These are phyloP conservation scores for Talpa occidentalis DNA, from an alignment of 2,113 vertebrate species.

Conservation along the genomic window DNA sequence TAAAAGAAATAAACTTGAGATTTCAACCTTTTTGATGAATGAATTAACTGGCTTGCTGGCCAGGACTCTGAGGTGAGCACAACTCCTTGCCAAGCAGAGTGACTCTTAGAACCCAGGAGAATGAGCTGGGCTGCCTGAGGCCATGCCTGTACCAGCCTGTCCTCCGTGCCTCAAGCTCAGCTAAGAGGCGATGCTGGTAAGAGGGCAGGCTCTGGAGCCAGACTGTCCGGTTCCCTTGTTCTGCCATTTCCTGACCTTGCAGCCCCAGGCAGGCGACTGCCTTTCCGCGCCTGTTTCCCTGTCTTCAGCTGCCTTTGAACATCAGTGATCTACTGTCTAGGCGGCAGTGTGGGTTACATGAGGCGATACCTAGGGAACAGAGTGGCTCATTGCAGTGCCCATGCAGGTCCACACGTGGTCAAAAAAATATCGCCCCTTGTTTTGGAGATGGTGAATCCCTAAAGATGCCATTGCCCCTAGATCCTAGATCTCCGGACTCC, in stretches of 20 bases:
- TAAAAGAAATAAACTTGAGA: background rate
- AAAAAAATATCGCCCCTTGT: background rate
- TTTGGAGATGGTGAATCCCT: background rate
- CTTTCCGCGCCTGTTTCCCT: background rate
- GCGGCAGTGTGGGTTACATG: too few species aligned
- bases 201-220: background rate
- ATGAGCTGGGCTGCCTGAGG: too few species aligned
- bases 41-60: background rate
- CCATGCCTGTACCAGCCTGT: background rate
- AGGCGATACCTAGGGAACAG: background rate
- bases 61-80: background rate
- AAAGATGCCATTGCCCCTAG: background rate
- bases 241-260: background rate
- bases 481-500: background rate
- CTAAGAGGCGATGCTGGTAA: fast-evolving
- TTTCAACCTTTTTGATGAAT: background rate
- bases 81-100: background rate
- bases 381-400: background rate
- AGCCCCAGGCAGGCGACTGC: background rate
- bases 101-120: background rate
- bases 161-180: background rate
- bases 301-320: background rate
- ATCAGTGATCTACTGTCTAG: background rate
- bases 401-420: fast-evolving
- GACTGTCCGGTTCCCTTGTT: too few species aligned